Conservation (phyloP, 2,888 invertebrate genomes). For the Adelphocoris suturalis region DNA sequence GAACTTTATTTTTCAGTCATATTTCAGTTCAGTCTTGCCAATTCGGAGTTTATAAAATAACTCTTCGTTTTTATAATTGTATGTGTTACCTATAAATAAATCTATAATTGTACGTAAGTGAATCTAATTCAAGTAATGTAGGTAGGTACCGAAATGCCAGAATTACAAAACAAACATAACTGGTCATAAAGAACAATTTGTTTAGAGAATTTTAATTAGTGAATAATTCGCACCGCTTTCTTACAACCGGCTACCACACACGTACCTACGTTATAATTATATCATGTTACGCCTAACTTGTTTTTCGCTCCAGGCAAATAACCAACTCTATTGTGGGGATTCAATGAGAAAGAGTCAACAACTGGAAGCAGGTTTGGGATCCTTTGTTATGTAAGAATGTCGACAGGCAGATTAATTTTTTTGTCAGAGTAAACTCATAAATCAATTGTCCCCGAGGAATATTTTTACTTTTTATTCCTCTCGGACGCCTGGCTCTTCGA, state of each 20-base stretch:
- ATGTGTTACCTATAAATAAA: no score
- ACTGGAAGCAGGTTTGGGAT: neutral
- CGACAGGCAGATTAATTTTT: neutral
- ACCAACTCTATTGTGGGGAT: neutral
- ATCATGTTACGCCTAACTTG: neutral
- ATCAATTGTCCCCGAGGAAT: neutral
- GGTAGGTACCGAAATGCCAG: no score
- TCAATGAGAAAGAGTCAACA: neutral
- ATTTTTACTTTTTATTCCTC: neutral
- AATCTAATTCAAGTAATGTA: no score
- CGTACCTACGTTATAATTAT: neutral
- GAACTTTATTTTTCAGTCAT: conserved; percentile 5
- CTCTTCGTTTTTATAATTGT: no score
- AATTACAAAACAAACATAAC: no score
- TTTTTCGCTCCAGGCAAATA: neutral
- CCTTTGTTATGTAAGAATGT: neutral
- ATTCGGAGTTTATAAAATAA: neutral
- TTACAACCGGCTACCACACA: no score
- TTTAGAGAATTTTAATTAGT: no score
- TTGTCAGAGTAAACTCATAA: neutral
- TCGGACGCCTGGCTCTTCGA: no score
- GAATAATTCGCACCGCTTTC: no score
- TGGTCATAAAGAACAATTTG: no score
- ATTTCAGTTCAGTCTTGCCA: conserved; percentile 1
- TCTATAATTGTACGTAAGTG: no score